Conservation (phyloP, 2,113 vertebrate species). For the Cochlearius cochlearius region DNA sequence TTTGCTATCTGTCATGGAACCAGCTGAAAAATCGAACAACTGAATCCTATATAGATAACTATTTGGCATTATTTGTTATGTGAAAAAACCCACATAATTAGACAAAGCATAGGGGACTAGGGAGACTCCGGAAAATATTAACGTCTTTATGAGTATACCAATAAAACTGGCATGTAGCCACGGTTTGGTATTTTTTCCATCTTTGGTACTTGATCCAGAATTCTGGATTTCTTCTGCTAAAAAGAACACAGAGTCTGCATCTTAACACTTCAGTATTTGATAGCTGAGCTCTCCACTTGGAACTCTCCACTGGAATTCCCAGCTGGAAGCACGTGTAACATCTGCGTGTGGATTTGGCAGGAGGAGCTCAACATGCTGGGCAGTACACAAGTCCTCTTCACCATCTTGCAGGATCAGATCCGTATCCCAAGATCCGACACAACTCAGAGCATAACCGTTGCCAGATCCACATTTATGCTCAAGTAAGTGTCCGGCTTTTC, state of each 20-base stretch:
- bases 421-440: not conserved
- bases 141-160: not conserved
- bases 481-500: not conserved
- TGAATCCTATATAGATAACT: not conserved
- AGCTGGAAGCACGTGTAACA: not conserved
- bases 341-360: slow-evolving; percentile 15
- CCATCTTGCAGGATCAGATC: slow-evolving; percentile 13
- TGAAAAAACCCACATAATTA: not conserved
- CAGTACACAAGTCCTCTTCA: slow-evolving; percentile 13
- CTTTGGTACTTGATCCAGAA: not conserved
- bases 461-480: not conserved
- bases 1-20: not conserved
- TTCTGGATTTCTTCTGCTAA: not conserved
- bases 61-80: not conserved
- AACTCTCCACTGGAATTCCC: slow-evolving; percentile 10
- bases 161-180: not conserved
- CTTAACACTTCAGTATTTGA: not conserved
- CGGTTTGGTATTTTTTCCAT: not conserved
- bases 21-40: not conserved
- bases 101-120: not conserved
- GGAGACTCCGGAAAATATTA: not conserved
- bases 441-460: not conserved
- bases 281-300: not conserved
- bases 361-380: not conserved
- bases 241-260: not conserved